Base-by-base conservation (phyloP, 1,140 invertebrate species). In the Hesperophylax magnus region DNA sequence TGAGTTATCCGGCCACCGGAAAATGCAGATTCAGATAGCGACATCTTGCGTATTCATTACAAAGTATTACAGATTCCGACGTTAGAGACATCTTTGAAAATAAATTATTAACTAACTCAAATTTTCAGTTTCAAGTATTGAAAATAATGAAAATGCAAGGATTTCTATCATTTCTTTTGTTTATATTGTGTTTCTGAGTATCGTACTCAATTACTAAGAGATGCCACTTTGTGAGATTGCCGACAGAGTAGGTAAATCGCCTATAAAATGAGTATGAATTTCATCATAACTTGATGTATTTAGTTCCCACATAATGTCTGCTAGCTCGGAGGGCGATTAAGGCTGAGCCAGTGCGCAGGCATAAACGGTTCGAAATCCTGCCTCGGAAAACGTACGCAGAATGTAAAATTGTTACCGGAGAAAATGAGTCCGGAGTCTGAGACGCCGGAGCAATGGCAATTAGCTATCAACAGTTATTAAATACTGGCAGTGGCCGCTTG, bases 401-500 rank as follows among this genome's bases (percentile, higher is more conserved):
- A 60, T 58, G 74, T 31, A 39, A 61, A 78, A 52, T 54, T 47
- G 34, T 53, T 47, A 47, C 39, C 39, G 39, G 39, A 9, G 39
- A 47, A 47, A 47, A 9, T 47, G 2, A 47, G 9, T 47, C 8
- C 67, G n/a, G 39, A 52, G 71, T 82, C 18, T 24, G 65, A 24
- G 27, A 74, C 39, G 34, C 47, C 52, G 22, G 52, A 77, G 60
- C 76, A 61, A 77, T 67, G 77, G 69, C 82, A 81, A 81, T 83
- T 81, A 83, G 79, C 79, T 61, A 81, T 84, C 77, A 81, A 72
- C 82, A 77, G 77, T 84, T 84, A 84, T 84, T 81, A 81, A 84
- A 81, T 71, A 71, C 60, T 79, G 82, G 76, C 79, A 81, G 80
- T 69, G 69, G 27, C 78, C 53, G 74, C 77, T 81, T 84, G 82